Conservation (phyloP, 2,888 invertebrate species). For the Drosophila stalkeri region DNA sequence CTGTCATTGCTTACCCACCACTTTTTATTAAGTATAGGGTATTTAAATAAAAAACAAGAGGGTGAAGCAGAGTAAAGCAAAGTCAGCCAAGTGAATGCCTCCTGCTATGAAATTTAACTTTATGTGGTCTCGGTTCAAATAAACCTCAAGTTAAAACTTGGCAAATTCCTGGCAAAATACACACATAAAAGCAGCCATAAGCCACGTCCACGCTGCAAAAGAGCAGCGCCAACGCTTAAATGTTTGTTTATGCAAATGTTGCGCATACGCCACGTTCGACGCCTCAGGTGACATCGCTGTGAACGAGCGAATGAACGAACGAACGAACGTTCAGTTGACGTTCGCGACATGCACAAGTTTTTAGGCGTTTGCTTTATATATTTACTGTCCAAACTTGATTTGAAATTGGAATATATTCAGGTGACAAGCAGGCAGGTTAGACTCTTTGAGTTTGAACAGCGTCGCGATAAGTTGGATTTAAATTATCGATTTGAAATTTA, state of each 20-base stretch:
- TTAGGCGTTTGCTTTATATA: slow-evolving; percentile 36
- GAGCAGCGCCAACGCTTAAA: slow-evolving; percentile 48
- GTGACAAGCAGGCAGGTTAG: slow-evolving; percentile 11
- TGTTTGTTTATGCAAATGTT: slow-evolving; percentile 62
- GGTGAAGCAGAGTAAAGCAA: slow-evolving; percentile 1
- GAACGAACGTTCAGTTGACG: slow-evolving; percentile 14
- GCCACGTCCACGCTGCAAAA: slow-evolving; percentile 45
- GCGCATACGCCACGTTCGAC: slow-evolving; percentile 59
- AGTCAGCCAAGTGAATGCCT: slow-evolving; percentile 23
- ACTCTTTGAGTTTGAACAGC: slow-evolving; percentile 1
- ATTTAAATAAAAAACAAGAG: neutral
- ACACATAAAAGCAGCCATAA: slow-evolving; percentile 50
- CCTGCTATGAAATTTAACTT: slow-evolving; percentile 62
- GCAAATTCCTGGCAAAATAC: slow-evolving; percentile 33
- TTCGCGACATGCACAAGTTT: slow-evolving; percentile 34
- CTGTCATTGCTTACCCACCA: neutral
- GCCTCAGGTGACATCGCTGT: slow-evolving; percentile 46
- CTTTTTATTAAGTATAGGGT: slow-evolving; percentile 1
- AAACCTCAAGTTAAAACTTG: slow-evolving; percentile 58
- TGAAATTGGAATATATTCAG: slow-evolving; percentile 15
- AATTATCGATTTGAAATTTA: slow-evolving; percentile 4
- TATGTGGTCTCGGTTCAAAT: slow-evolving; percentile 60
- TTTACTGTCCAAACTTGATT: slow-evolving; percentile 36
- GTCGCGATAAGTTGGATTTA: neutral
- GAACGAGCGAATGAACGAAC: slow-evolving; percentile 2